Evolutionary conservation across 1,140 invertebrate genomes (phyloP), one percentile per base, ranked within the genome.

Genomic region (Trichonephila inaurata): DNA sequence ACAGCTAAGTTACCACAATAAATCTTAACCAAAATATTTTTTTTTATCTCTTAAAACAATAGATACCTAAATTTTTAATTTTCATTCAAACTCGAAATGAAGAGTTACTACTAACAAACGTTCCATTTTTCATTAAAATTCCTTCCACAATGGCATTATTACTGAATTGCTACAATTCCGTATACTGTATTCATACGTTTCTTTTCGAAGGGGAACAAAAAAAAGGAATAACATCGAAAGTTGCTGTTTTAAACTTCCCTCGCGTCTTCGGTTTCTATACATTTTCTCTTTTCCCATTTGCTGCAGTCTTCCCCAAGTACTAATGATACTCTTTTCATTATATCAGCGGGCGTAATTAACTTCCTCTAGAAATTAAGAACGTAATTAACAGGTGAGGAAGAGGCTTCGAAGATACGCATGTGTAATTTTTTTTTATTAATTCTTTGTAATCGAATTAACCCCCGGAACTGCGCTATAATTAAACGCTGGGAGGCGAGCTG

Each of bases 281-380:
- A 66, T 66, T 24, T 66, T 66, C n/a, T 44, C 28, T 51, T 2
- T 3, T 51, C 77, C 1, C 16, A 40, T 21, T 21, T 44, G 28
- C 12, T 18, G 12, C 10, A n/a, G 7, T 40, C 14, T 18, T 18
- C 19, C 28, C 14, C 62, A 64, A 64, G 21, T 62, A 69, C 87
- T 89, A 89, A 66, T 69, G 87, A 66, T 69, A 62, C 85, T n/a
- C 62, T 21, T 89, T 83, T 83, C 82, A 83, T 83, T 21, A 64
- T 40, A 62, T 64, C 85, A 66, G 28, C 62, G 18, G 24, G 10
- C n/a, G 61, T 89, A 89, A 89, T 89, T 89, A 89, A 69, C 87
- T 89, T 89, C 64, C 87, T 61, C 61, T 44, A 40, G 61, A 66
- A 89, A 89, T 89, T 89, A 89, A 89, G 87, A 89, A 61, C 87